Evolutionary conservation across 2,888 invertebrate species (phyloP), one percentile per base, ranked within the genome.

Genomic region (Microdon myrmicae): DNA sequence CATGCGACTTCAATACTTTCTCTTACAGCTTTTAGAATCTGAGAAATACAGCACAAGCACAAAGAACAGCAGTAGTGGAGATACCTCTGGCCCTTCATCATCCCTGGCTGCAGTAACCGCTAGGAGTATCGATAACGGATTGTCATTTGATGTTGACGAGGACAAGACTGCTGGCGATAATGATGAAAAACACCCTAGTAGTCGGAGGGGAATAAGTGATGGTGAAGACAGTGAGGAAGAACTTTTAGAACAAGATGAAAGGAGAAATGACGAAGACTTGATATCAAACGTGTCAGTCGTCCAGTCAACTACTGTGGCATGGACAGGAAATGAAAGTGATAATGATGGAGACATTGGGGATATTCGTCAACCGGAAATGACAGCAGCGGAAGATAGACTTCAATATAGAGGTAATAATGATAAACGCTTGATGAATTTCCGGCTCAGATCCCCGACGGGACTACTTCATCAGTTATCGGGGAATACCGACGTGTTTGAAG

Each of bases 131-230:
- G 22, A 66, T 47, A 38, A 55, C 51, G 67, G 56, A 67, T 60
- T 68, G 53, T 58, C 41, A 38, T 55, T 41, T 19, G 48, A 39
- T 37, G 55, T 43, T 26, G 48, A 13, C 37, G 20, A 12, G 31
- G 48, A 22, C 22, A 5, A 6, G 44, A 39, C 39, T 51, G 59
- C 58, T 67, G 47, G 38, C 31, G 53, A 67, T 48, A 55, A 41
- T 23, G 37, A 44, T 31, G 53, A 55, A 37, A 59, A 60, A 29
- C 68, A 67, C 58, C 39, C 35, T 26, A 39, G 12, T 35, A 47
- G 26, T 38, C 74, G 70, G 68, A 72, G 71, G 70, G 74, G 75
- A 73, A 72, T 72, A 71, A 74, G 74, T 73, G 74, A 75, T 69
- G 71, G 68, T 37, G 41, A n/a, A 37, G 37, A 14, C 39, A 45